These are phyloP conservation scores for Leptinotarsa juncta DNA, from an alignment of 2,888 invertebrate species.

Conservation along the genomic window DNA sequence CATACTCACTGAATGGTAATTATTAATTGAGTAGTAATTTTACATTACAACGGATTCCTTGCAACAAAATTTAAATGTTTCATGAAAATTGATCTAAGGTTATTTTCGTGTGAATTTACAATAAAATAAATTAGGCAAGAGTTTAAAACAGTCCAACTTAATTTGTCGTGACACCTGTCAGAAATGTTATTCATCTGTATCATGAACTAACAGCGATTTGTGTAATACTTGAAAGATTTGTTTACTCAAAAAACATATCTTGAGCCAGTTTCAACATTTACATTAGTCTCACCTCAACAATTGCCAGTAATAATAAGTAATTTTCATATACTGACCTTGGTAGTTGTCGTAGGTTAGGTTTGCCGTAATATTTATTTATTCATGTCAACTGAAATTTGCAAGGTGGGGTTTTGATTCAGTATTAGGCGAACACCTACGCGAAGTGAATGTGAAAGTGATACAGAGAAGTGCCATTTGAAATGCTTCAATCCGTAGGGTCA, in stretches of 20 bases:
- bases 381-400: constrained; percentile 20
- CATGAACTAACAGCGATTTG: constrained; percentile 52
- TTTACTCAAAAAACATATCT: constrained; percentile 63
- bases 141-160: not conserved
- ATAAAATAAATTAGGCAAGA: not conserved
- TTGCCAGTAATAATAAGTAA: constrained; percentile 20
- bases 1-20: no score
- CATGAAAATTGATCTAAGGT: no score
- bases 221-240: constrained; percentile 60
- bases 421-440: not conserved
- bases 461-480: not conserved
- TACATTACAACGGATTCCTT: no score
- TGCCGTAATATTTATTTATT: constrained; percentile 18
- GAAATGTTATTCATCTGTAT: constrained; percentile 6
- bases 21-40: no score
- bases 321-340: constrained; percentile 2
- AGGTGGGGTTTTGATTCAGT: not conserved
- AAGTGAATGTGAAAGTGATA: constrained; percentile 13
- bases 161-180: constrained; percentile 14
- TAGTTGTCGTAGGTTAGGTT: constrained; percentile 19
- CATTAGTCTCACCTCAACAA: constrained; percentile 19
- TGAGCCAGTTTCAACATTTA: constrained; percentile 63
- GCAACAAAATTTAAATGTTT: no score
- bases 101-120: not conserved
- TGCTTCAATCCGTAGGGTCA: not conserved